A percentile compares a stretch with the other conserved stretches of the same genome.
Conservation (phyloP, 1,140 invertebrate genomes). For the Sinella curviseta region DNA sequence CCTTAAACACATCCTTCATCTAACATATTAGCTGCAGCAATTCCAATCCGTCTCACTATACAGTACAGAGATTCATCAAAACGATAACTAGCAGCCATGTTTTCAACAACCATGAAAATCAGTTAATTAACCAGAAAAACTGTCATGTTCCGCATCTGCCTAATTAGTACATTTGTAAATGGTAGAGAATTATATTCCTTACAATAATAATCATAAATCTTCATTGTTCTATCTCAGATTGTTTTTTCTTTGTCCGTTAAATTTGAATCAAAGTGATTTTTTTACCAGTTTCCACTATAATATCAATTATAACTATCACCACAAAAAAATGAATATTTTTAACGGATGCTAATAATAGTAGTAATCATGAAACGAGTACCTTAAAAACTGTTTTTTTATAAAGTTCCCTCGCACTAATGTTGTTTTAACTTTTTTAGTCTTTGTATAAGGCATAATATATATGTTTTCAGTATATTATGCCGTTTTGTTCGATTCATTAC, state of each 20-base stretch:
- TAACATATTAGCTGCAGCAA: too few species aligned
- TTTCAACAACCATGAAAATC: slow-evolving; percentile 11
- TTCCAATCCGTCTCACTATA: too few species aligned
- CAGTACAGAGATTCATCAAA: too few species aligned
- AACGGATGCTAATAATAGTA: neutral
- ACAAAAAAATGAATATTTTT: neutral
- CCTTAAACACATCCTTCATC: too few species aligned
- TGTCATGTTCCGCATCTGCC: neutral
- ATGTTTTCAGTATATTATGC: too few species aligned
- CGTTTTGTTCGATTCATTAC: too few species aligned
- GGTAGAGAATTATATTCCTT: neutral
- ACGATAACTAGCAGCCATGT: neutral
- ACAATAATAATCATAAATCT: neutral
- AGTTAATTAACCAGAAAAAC: neutral
- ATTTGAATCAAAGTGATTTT: neutral
- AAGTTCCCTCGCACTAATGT: too few species aligned
- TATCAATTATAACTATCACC: neutral
- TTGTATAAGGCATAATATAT: too few species aligned
- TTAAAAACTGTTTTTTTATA: too few species aligned
- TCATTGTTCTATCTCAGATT: slow-evolving; percentile 4
- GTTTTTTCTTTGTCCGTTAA: neutral
- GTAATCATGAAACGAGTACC: too few species aligned
- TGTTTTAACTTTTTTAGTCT: too few species aligned
- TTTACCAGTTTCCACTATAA: neutral
- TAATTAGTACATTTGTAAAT: too few species aligned